Base-by-base conservation (phyloP, 2,888 invertebrate genomes). In the Hofmannophila pseudospretella region DNA sequence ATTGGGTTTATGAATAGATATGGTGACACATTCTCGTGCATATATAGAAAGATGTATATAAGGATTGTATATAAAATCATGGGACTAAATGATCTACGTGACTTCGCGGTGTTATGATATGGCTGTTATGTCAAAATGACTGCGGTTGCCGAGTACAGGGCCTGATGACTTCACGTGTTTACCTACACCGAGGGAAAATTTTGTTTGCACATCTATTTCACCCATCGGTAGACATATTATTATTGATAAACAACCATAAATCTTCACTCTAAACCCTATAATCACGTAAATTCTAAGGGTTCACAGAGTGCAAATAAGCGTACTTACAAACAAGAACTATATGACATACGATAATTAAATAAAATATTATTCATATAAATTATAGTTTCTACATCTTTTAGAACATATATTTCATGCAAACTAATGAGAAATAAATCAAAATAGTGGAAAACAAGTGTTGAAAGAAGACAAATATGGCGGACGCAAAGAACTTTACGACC, bases 381-480 rank as follows among this genome's bases (percentile, higher is more conserved):
- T 39, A 48, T 45, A 39, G 41, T 41, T 51, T 41, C 45, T 39
- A 30, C 36, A 29, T 19, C 32, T 39, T 10, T 37, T 44, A 39
- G 12, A 19, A 19, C 4, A 4, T 8, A 19, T 29, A 39, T 46
- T 48, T 39, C 31, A 37, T 30, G 19, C n/a, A 28, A 54, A 51
- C 39, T 51, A 44, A 20, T 19, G 37, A 32, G 45, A 45, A 55
- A 50, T 57, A 50, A 35, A 45, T 42, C 38, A 49, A 65, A 72
- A 67, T 70, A 67, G 52, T 73, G 44, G 69, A 85, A 85, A 85
- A 87, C 86, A 86, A 84, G 85, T 72, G 56, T 64, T 62, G 51
- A 47, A 54, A 63, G 43, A 58, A 67, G 76, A 78, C 85, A 86
- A 88, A 88, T 76, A 88, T 88, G 87, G 87, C 87, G 82, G 86